These are phyloP conservation scores for Rhodophaea formosa DNA, from an alignment of 2,888 invertebrate species.

Conservation along the genomic window DNA sequence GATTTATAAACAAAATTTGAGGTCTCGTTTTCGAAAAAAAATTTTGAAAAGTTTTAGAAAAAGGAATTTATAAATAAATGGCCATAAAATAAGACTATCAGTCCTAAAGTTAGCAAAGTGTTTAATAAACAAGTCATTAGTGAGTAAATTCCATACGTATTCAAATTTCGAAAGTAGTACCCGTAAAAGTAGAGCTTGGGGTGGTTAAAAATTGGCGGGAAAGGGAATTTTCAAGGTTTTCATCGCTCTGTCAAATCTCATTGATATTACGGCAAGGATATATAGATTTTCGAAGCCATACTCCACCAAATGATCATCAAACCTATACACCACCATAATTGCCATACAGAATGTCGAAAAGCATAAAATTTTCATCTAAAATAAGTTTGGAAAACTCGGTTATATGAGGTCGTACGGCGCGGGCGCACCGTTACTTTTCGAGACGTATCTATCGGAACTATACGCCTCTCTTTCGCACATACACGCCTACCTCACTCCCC, in stretches of 20 bases:
- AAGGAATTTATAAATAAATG: background rate
- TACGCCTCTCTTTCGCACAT: conserved; percentile 50
- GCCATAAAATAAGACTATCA: background rate
- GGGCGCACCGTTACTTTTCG: conserved; percentile 61
- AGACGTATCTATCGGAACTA: conserved; percentile 34
- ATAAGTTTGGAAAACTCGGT: conserved; percentile 59
- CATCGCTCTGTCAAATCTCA: background rate
- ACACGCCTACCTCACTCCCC: conserved; percentile 67
- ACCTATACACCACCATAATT: background rate
- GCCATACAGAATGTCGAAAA: conserved; percentile 27
- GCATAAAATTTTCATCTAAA: conserved; percentile 52
- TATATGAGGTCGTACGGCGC: conserved; percentile 54
- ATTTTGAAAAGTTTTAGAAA: background rate
- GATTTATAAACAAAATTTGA: no score
- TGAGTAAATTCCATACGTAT: background rate
- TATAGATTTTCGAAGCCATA: background rate
- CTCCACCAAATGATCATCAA: conserved; percentile 16
- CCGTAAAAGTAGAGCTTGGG: background rate
- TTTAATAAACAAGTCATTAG: background rate
- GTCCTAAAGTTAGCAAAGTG: background rate
- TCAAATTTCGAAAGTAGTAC: background rate
- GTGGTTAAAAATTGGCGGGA: background rate
- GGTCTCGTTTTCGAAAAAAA: background rate
- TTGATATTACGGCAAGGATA: background rate
- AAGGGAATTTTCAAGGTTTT: background rate